Evolutionary conservation across 2,113 vertebrate species (phyloP), one percentile per base, ranked within the genome.

Genomic region (Podarcis muralis): DNA sequence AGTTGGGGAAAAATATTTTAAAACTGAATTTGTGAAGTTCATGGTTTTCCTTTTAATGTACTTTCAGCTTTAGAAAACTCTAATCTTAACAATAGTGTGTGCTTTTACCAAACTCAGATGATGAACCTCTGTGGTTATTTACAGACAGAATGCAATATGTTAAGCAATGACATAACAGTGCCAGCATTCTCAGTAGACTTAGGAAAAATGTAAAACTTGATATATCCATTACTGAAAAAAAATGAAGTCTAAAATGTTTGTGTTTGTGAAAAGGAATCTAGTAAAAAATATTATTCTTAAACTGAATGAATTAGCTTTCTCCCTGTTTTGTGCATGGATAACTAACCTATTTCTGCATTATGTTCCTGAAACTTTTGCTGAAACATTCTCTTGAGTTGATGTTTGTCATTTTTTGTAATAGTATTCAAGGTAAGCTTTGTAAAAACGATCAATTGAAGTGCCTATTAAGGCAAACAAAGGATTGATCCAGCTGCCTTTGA

Each of bases 281-380:
- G 97, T 97, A 94, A 92, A 94, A 97, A 94, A 93, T 94, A 95
- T 92, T 97, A 95, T 93, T 96, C 96, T 94, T 97, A 95, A 96
- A 96, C 96, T 6, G 92, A 96, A 97, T 97, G 95, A 96, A 97
- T 95, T 98, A 98, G 98, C 98, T 97, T 97, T 95, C 97, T 97
- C 98, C 97, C 98, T 98, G 97, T 96, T 97, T 97, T 93, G 95
- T 98, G 98, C 98, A 99, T 99, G 98, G 95, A 96, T 98, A 98
- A 96, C 97, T 97, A 97, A 96, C 92, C 96, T 97, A 93, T 98
- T 97, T 98, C 96, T 96, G 95, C 94, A 95, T 97, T 95, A 96
- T 97, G 98, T 95, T 92, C 81, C 95, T 97, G 95, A 95, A 96
- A 89, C 85, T 93, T 53, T 53, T 95, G 96, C 66, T n/a, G 94